Evolutionary conservation across 1,140 invertebrate species (phyloP).

Genomic region (Danaus melanippus): DNA sequence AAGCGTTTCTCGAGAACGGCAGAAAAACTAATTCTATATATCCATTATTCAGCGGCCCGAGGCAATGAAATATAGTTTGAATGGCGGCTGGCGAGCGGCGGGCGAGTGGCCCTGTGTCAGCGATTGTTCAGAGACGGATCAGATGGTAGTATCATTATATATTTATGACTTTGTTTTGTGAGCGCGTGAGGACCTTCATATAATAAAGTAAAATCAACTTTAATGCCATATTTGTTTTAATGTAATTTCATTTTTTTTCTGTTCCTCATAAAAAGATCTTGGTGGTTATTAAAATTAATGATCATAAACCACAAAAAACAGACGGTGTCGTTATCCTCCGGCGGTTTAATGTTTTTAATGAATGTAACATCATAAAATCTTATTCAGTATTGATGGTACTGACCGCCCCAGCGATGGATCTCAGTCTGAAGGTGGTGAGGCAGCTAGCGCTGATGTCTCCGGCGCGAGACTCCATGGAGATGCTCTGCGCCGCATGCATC

Average conservation of each 20-base stretch:
- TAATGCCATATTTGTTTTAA: no score
- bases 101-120: conserved; percentile 23
- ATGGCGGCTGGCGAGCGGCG: conserved; percentile 1
- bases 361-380: no score
- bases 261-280: no score
- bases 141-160: conserved; percentile 3
- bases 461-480: conserved; percentile 87
- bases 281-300: no score
- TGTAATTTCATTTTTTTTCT: no score
- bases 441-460: conserved; percentile 88
- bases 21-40: conserved; percentile 1
- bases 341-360: no score
- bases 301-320: no score
- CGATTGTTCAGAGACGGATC: conserved; percentile 6
- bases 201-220: no score
- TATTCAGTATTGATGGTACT: no score
- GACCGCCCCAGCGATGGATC: conserved; percentile 83
- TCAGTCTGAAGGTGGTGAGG: conserved; percentile 85
- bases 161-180: background rate
- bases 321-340: no score
- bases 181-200: no score
- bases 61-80: conserved; percentile 24
- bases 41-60: conserved; percentile 16
- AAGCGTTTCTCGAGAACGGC: no score
- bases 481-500: conserved; percentile 85